A percentile compares a stretch with the other conserved stretches of the same genome.
These are phyloP conservation scores for Ophion obscuratus DNA, from an alignment of 2,888 invertebrate species.

Conservation along the genomic window DNA sequence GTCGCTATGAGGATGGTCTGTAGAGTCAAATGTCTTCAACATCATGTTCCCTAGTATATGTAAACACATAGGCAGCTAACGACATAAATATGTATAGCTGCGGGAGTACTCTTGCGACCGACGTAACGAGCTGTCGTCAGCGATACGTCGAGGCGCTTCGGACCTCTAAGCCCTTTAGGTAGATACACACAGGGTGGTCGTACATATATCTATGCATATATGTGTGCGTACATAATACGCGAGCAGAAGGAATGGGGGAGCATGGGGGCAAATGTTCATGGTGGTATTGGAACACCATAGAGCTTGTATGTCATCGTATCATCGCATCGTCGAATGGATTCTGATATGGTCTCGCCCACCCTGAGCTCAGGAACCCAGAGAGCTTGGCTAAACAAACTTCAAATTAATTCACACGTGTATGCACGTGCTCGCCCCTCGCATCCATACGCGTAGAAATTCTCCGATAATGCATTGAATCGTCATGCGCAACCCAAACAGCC, in stretches of 20 bases:
- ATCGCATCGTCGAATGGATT: conserved; percentile 49
- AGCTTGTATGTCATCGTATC: conserved; percentile 57
- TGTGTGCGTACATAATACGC: conserved; percentile 8
- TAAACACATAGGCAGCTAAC: neutral
- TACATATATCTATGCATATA: conserved; percentile 11
- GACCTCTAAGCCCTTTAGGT: conserved; percentile 50
- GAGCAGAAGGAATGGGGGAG: conserved; percentile 36
- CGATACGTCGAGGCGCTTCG: conserved; percentile 67
- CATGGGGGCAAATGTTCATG: conserved; percentile 21
- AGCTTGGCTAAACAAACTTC: conserved; percentile 52
- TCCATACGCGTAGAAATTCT: conserved; percentile 13
- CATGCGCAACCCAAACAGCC: neutral
- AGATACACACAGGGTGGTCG: neutral
- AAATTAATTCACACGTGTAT: conserved; percentile 60
- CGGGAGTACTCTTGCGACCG: conserved; percentile 36
- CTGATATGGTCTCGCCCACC: conserved; percentile 46
- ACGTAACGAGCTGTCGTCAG: conserved; percentile 81
- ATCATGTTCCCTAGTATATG: neutral
- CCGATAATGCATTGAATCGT: conserved; percentile 51
- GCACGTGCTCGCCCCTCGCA: conserved; percentile 7
- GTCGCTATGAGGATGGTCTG: no score
- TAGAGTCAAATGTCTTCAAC: no score
- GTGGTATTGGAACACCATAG: conserved; percentile 29
- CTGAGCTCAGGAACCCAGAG: conserved; percentile 23
- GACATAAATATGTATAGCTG: no score